Conservation (phyloP, 2,797 vertebrate genomes). For the Schizopygopsis malacanthus region DNA sequence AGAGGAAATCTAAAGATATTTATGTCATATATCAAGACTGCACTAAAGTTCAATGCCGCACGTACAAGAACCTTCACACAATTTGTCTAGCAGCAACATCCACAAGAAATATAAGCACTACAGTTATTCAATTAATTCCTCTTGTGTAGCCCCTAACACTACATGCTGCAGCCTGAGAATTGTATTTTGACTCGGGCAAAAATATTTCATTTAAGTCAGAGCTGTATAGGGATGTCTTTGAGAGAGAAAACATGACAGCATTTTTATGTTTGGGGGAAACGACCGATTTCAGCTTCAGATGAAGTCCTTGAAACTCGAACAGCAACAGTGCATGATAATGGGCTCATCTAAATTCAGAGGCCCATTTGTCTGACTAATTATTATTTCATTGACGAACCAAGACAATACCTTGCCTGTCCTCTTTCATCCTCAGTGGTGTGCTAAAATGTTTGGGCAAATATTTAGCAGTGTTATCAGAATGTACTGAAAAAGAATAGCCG, state of each 20-base stretch:
- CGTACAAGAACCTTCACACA: constrained; percentile 1
- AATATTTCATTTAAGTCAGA: constrained; percentile 40
- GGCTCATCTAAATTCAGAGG: constrained; percentile 53
- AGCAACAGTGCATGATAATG: constrained; percentile 42
- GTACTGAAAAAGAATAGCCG: constrained; percentile 42
- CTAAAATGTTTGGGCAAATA: constrained; percentile 27
- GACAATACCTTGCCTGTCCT: constrained; percentile 25
- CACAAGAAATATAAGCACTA: constrained; percentile 25
- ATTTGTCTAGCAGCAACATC: constrained; percentile 36
- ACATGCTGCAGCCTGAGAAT: constrained; percentile 30
- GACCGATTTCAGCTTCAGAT: constrained; percentile 11
- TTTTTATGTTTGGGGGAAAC: constrained; percentile 30
- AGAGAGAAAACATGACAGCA: constrained; percentile 22
- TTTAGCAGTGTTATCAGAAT: constrained; percentile 49
- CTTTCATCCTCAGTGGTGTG: background rate
- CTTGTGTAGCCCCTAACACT: constrained; percentile 14
- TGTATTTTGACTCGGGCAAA: constrained; percentile 20
- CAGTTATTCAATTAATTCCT: constrained; percentile 15
- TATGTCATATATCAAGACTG: constrained; percentile 27
- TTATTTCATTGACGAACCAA: constrained; percentile 46
- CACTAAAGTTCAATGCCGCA: background rate
- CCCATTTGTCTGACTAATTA: constrained; percentile 45
- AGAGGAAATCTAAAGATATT: constrained; percentile 19
- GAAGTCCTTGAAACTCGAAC: constrained; percentile 39
- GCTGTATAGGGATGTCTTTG: constrained; percentile 15